Conservation (phyloP, 2,888 invertebrate genomes). For the Callimorpha dominula region DNA sequence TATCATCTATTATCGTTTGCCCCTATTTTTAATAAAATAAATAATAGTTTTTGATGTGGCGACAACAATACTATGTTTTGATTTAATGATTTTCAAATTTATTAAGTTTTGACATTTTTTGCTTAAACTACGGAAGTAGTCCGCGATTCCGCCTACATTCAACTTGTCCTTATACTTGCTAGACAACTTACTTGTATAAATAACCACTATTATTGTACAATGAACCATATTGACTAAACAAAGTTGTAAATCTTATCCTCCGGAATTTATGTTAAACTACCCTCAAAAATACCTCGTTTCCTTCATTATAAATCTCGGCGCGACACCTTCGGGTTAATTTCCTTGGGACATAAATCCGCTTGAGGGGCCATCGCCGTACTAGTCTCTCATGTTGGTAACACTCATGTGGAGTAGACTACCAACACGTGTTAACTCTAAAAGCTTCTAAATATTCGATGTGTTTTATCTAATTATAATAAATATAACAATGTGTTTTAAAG, state of each 20-base stretch:
- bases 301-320: constrained; percentile 77
- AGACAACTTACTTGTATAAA: not conserved
- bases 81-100: too few relatives aligned
- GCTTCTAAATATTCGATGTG: constrained; percentile 10
- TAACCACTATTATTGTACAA: not conserved
- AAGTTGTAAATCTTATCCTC: not conserved
- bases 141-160: not conserved
- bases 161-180: not conserved
- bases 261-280: constrained; percentile 62
- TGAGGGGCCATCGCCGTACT: constrained; percentile 47
- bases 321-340: constrained; percentile 81
- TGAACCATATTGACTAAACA: not conserved
- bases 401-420: constrained; percentile 38
- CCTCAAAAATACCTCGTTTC: constrained; percentile 78
- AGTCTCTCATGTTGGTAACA: constrained; percentile 42
- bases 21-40: too few relatives aligned
- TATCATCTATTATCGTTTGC: too few relatives aligned
- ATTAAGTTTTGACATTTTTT: too few relatives aligned
- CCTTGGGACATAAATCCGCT: constrained; percentile 74
- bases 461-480: not conserved
- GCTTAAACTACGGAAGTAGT: too few relatives aligned
- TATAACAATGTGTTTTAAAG: not conserved
- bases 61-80: too few relatives aligned
- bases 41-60: too few relatives aligned
- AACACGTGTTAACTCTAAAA: constrained; percentile 21